Percentiles rank a stretch among this genome's conserved stretches.
Conservation (phyloP, 1,140 invertebrate species). For the Mesaphorura yosii region DNA sequence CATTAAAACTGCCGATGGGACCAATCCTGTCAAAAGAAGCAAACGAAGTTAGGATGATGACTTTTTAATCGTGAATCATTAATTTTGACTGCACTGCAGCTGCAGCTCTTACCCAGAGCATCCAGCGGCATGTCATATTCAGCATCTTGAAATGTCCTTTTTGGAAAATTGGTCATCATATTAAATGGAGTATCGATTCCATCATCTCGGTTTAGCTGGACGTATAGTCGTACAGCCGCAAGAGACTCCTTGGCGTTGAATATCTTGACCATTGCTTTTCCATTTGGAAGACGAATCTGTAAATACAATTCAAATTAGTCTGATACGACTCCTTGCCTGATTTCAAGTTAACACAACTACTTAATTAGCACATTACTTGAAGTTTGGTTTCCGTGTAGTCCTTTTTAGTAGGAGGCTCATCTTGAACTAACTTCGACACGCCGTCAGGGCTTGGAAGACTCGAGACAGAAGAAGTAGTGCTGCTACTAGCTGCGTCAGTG, state of each 20-base stretch:
- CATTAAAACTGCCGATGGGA: slow-evolving; percentile 65
- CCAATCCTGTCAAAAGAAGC: slow-evolving; percentile 45
- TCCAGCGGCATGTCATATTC: slow-evolving; percentile 77
- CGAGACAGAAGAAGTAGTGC: background rate
- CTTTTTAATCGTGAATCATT: too few species aligned
- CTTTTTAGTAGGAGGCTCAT: slow-evolving; percentile 36
- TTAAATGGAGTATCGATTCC: slow-evolving; percentile 48
- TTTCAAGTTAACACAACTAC: background rate
- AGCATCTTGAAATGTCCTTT: slow-evolving; percentile 67
- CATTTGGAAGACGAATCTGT: slow-evolving; percentile 51
- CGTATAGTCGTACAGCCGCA: slow-evolving; percentile 70
- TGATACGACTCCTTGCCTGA: too few species aligned
- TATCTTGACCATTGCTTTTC: slow-evolving; percentile 55
- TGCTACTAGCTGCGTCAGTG: background rate
- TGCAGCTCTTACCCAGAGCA: slow-evolving; percentile 52
- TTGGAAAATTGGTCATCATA: slow-evolving; percentile 77
- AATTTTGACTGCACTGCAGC: background rate
- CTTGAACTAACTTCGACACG: slow-evolving; percentile 34
- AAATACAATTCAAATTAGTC: slow-evolving; percentile 38
- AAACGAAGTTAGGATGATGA: background rate
- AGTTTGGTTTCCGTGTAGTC: slow-evolving; percentile 51
- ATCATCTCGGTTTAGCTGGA: slow-evolving; percentile 66
- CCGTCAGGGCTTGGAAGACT: slow-evolving; percentile 7
- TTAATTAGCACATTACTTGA: slow-evolving; percentile 47
- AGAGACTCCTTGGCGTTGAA: slow-evolving; percentile 78